These are phyloP conservation scores for Sus scrofa DNA, from an alignment of 2,113 vertebrate species.

Conservation along the genomic window DNA sequence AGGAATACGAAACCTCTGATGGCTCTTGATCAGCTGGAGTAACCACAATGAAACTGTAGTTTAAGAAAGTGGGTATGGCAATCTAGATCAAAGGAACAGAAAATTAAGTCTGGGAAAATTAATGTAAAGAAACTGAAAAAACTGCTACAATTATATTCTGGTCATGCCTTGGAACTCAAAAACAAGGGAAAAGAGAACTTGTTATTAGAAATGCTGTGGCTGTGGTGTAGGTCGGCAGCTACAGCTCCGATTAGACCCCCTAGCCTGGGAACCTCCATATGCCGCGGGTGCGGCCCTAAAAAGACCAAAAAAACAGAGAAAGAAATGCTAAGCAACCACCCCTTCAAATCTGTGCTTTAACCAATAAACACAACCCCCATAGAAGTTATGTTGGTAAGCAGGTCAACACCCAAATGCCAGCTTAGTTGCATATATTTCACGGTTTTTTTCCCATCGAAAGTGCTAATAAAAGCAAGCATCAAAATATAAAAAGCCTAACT, in stretches of 20 bases:
- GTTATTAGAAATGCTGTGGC: neutral
- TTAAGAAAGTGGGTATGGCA: neutral
- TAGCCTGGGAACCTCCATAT: too few species aligned
- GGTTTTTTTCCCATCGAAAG: neutral
- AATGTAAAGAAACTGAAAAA: neutral
- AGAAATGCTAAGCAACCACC: neutral
- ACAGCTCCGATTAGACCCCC: too few species aligned
- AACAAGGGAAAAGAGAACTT: neutral
- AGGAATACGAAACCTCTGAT: neutral
- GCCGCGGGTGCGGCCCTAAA: too few species aligned
- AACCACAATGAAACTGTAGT: neutral
- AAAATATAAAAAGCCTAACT: constrained; percentile 36
- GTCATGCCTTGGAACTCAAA: neutral
- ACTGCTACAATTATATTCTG: neutral
- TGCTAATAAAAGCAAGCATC: constrained; percentile 43
- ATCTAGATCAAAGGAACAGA: neutral
- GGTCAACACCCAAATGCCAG: neutral
- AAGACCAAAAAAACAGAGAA: too few species aligned
- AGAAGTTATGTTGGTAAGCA: neutral
- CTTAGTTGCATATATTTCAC: neutral
- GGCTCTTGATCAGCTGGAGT: neutral
- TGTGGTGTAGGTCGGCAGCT: too few species aligned
- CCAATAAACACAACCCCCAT: neutral
- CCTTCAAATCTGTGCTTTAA: constrained; percentile 10
- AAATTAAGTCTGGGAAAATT: neutral